Base-by-base conservation (phyloP, 2,888 invertebrate genomes). In the Pilophorus perplexus region DNA sequence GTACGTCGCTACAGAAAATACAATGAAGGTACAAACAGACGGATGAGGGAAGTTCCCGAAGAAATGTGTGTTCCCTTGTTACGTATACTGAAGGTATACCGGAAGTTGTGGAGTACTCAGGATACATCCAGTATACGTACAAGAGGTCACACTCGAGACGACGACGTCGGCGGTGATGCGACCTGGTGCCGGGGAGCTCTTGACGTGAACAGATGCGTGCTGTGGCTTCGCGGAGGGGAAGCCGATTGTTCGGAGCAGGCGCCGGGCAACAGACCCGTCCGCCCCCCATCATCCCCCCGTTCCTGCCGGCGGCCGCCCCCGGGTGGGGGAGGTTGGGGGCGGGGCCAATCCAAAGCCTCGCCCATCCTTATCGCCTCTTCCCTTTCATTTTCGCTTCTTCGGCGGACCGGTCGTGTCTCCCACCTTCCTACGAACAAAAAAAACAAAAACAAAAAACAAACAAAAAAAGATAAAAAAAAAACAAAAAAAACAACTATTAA, bases 21-120 rank as follows among this genome's bases (percentile, higher is more conserved):
- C 28, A 27, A 46, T 64, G 64, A 50, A 38, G 28, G 52, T 52
- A 33, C 3, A 33, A 33, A 38, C 27, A 46, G 65, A 40, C 40
- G 18, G 37, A 10, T 18, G 55, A 33, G 6, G 38, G 37, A 48
- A 3, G 14, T 28, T n/a, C 48, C 37, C 5, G 64, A 64, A 28
- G 64, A 38, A 22, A 79, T 81, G 91, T 92, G 90, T 86, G 86
- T 87, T 89, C 91, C 92, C 93, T 91, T 93, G 93, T 93, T 93
- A 94, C 93, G 93, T 94, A 94, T 94, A 93, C 93, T 92, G 92
- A 93, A 93, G 93, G 93, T 94, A 94, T 93, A 93, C 93, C 93
- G 93, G 93, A 93, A 88, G 90, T 86, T 82, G 85, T 72, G 72
- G 72, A 86, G 89, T 92, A 92, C 93, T 93, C 93, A 93, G 93